Evolutionary conservation across 2,113 vertebrate genomes (phyloP), one percentile per base, ranked within the genome.

Genomic region (Misgurnus anguillicaudatus): DNA sequence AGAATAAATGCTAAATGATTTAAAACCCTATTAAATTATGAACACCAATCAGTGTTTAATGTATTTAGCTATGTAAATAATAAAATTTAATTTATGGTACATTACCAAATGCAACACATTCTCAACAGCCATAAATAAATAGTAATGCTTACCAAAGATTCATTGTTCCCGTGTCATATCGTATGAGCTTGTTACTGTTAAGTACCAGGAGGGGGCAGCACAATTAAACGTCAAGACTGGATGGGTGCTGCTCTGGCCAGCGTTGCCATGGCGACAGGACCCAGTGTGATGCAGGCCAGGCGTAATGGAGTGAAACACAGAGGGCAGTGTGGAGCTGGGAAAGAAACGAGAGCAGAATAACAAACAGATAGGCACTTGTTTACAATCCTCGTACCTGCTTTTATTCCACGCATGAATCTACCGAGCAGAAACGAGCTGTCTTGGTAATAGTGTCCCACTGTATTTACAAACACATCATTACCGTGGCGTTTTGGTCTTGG

Each of bases 251-350:
- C 87, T 90, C 90, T 88, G 68, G 66, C 85, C 84, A 91, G 90
- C 87, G 97, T 99, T 96, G 94, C 95, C 92, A 96, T 96, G 93
- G 95, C 87, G 92, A 98, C 93, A 84, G 83, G 82, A 82, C 82
- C 6, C 73, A 80, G 83, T 82, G 86, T 89, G 82, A 89, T 83
- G 83, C 83, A 84, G 87, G 78, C 74, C 39, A 71, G 85, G 85
- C 81, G 67, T 83, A 78, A 82, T 79, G 77, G 66, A 79, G 82
- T 76, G 67, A 79, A 79, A 79, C 84, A 82, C 84, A 89, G 88
- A 90, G 91, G 91, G 89, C 89, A 88, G 89, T 90, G 87, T 88
- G 87, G 87, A 88, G 85, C 86, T 84, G 84, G 45, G 60, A 39
- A 53, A 78, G 55, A 77, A 41, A 82, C 61, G 60, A 79, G 53